Base-by-base conservation (phyloP, 2,888 invertebrate genomes). In the Lissocephala sabroskyi region DNA sequence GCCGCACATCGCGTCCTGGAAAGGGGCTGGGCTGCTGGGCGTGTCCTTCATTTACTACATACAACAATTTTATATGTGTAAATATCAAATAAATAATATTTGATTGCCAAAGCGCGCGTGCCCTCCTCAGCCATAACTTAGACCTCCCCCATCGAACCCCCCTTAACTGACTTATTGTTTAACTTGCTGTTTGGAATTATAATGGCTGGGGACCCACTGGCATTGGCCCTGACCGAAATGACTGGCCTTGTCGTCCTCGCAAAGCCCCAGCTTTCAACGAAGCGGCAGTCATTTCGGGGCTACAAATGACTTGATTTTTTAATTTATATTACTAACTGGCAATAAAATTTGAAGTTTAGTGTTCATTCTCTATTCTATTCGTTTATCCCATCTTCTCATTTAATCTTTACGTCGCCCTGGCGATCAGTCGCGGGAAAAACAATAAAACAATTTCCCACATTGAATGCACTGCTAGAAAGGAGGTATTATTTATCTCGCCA, bases 41-140 rank as follows among this genome's bases (percentile, higher is more conserved):
- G 36, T 16, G 17, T 5, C 7, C 23, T 7, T 23, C 23, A 3
- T 23, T 5, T 7, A 23, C 29, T 16, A 11, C 17, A 42, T 32
- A 42, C 23, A 23, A n/a, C n/a, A 28, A 13, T 33, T 37, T 58
- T 65, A 51, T 65, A 73, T 67, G 66, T 61, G 61, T 70, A 74
- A 74, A 68, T 66, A 52, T 59, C 59, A 63, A 70, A 68, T 68
- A 68, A 68, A 68, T 74, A 74, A 67, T 74, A 74, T 70, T 67
- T 67, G 67, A 67, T 74, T 67, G 70, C 50, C 51, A 32, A n/a
- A 32, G 49, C 18, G 33, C 29, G 18, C 4, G 29, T 41, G n/a
- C 10, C 33, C 3, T 7, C 16, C 9, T 9, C 9, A 13, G 42
- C 32, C 45, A 67, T 56, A 56, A 62, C 56, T 56, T 47, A 39